These are phyloP conservation scores for Temnothorax ravouxi DNA, from an alignment of 2,888 invertebrate species.

Conservation along the genomic window DNA sequence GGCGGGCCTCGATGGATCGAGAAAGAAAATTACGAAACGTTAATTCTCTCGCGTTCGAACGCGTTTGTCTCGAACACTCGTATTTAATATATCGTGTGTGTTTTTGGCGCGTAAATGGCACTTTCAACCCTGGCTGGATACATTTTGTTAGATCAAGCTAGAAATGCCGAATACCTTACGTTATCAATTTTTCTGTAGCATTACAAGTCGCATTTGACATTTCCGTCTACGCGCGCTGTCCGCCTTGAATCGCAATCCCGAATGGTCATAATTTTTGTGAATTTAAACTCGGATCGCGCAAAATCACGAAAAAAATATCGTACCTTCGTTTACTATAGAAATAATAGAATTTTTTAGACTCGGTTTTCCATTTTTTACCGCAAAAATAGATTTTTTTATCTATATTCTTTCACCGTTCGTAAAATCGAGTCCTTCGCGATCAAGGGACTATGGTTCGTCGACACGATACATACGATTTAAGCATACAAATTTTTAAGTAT, in stretches of 20 bases:
- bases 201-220: background rate
- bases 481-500: constrained; percentile 70
- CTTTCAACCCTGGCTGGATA: background rate
- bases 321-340: background rate
- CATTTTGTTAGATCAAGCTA: background rate
- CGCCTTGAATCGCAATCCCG: background rate
- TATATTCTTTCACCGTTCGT: background rate
- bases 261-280: background rate
- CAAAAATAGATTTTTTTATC: background rate
- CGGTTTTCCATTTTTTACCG: background rate
- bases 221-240: background rate
- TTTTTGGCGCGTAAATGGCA: background rate
- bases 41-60: constrained; percentile 41
- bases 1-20: constrained; percentile 23
- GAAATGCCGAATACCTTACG: background rate
- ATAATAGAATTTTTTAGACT: background rate
- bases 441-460: background rate
- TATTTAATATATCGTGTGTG: background rate
- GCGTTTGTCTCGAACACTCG: background rate
- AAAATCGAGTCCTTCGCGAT: constrained; percentile 15
- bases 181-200: background rate
- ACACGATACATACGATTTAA: constrained; percentile 12
- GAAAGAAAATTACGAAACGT: constrained; percentile 61
- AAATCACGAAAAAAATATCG: background rate
- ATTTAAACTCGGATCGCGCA: background rate